phyloP scores from a whole-genome alignment of 2,797 vertebrate genomes.

The Sebastes vulpes region DNA sequence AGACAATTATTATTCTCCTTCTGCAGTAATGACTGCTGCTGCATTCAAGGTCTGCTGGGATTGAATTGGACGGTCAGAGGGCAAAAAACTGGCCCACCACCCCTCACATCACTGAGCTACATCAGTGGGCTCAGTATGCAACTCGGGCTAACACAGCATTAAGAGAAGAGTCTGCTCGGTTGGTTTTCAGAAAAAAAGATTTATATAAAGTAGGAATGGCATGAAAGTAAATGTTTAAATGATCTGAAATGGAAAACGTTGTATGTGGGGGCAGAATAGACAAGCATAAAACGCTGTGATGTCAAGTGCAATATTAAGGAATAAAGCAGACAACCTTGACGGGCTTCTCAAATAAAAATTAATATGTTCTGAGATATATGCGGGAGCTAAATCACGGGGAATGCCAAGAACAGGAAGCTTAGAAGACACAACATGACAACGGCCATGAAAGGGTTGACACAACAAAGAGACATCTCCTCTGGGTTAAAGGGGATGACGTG shows the following conservation, averaged over 20 bases:
- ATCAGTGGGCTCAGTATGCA: slow-evolving; percentile 41
- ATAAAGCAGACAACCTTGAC: slow-evolving; percentile 60
- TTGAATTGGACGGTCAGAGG: slow-evolving; percentile 24
- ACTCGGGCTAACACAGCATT: slow-evolving; percentile 41
- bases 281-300: slow-evolving; percentile 49
- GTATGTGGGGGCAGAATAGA: slow-evolving; percentile 40
- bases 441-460: slow-evolving; percentile 67
- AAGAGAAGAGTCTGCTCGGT: slow-evolving; percentile 20
- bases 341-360: slow-evolving; percentile 38
- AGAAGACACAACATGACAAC: slow-evolving; percentile 46
- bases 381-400: slow-evolving; percentile 31
- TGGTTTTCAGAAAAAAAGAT: slow-evolving; percentile 22
- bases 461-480: slow-evolving; percentile 62
- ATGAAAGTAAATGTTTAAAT: slow-evolving; percentile 59
- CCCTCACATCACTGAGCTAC: slow-evolving; percentile 49
- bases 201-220: slow-evolving; percentile 31
- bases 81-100: slow-evolving; percentile 18
- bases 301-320: slow-evolving; percentile 57
- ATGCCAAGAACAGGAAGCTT: slow-evolving; percentile 39
- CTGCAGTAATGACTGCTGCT: slow-evolving; percentile 50
- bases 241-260: slow-evolving; percentile 49
- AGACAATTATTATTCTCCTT: slow-evolving; percentile 55
- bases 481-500: slow-evolving; percentile 63
- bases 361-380: slow-evolving; percentile 31
- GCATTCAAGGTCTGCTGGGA: slow-evolving; percentile 57